These are phyloP conservation scores for Apotomis betuletana DNA, from an alignment of 2,888 invertebrate species.

Conservation along the genomic window DNA sequence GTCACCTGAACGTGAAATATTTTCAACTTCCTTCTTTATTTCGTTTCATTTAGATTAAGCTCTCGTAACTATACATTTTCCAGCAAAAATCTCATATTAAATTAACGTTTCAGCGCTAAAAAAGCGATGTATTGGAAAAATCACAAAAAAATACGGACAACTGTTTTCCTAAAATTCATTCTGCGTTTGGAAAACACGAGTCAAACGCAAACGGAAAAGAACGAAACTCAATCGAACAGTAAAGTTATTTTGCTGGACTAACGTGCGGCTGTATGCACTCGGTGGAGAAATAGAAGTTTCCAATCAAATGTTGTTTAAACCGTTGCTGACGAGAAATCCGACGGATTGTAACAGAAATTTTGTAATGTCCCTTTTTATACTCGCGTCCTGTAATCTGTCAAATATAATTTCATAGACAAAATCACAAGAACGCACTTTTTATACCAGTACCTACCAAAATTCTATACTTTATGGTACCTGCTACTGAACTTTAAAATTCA, in stretches of 20 bases:
- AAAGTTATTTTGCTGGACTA: background rate
- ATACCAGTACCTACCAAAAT: no score
- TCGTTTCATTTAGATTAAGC: background rate
- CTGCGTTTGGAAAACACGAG: conserved; percentile 10
- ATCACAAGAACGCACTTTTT: no score
- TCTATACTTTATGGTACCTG: no score
- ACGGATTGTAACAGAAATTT: no score
- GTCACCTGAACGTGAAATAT: no score
- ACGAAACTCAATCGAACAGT: conserved; percentile 1
- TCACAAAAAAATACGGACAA: background rate
- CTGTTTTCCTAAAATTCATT: conserved; percentile 9
- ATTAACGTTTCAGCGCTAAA: background rate
- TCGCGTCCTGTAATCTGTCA: no score
- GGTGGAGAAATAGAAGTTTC: background rate
- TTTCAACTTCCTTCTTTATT: no score
- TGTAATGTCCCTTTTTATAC: no score
- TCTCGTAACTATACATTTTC: background rate
- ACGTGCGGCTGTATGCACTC: background rate
- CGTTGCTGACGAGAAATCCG: no score
- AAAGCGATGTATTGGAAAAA: conserved; percentile 11
- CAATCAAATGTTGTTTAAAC: no score
- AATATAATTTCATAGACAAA: no score
- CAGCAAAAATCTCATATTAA: background rate
- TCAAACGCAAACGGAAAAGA: conserved; percentile 8
- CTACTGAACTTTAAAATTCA: no score